A percentile compares a stretch with the other conserved stretches of the same genome.
Evolutionary conservation across 1,140 invertebrate genomes (phyloP).

Genomic region (Spodoptera frugiperda): DNA sequence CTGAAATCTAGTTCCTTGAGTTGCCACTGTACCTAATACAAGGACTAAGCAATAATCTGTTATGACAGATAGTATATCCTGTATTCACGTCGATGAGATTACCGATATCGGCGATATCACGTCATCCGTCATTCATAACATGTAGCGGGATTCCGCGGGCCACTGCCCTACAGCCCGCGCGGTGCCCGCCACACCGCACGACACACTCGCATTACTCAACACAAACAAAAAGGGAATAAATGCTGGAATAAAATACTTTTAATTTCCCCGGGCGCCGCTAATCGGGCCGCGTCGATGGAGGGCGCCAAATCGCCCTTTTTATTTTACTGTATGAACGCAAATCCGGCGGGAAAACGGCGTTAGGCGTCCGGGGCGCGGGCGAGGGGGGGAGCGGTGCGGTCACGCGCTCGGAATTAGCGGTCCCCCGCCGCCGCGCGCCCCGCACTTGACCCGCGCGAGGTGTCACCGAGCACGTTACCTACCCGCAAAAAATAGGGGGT

Average conservation of each 20-base stretch:
- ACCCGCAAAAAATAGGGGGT: constrained; percentile 76
- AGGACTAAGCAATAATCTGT: background rate
- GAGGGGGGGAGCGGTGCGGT: constrained; percentile 64
- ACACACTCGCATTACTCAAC: constrained; percentile 72
- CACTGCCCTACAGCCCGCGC: constrained; percentile 42
- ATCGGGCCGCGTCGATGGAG: constrained; percentile 81
- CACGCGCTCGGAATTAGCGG: constrained; percentile 80
- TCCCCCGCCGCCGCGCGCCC: constrained; percentile 59
- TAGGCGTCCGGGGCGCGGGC: constrained; percentile 49
- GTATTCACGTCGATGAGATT: constrained; percentile 54
- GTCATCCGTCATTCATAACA: constrained; percentile 50
- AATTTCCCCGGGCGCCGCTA: constrained; percentile 85
- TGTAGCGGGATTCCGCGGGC: constrained; percentile 37
- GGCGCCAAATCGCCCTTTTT: constrained; percentile 85
- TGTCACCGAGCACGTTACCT: constrained; percentile 79
- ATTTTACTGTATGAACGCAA: constrained; percentile 84
- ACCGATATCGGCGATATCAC: constrained; percentile 67
- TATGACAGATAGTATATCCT: background rate
- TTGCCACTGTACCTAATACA: no score
- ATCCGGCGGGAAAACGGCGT: constrained; percentile 81
- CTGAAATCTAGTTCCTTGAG: no score
- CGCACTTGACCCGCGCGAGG: constrained; percentile 80
- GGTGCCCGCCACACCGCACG: constrained; percentile 54
- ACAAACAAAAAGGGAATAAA: constrained; percentile 84
- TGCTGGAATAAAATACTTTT: constrained; percentile 85